Evolutionary conservation across 2,113 vertebrate genomes (phyloP).

Genomic region (Gymnogyps californianus): DNA sequence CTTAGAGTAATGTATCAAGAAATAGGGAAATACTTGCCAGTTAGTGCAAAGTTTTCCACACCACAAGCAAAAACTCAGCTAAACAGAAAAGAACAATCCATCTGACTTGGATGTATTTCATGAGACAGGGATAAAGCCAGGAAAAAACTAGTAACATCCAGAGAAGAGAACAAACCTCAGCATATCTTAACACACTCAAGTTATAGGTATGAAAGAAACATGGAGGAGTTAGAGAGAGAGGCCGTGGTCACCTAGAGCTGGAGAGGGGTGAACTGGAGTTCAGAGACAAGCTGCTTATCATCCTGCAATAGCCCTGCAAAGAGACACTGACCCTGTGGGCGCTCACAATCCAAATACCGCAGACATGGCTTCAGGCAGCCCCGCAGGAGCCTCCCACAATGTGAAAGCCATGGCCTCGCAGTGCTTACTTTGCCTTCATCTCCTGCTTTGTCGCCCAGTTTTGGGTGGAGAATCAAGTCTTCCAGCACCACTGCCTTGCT

Average conservation of each 20-base stretch:
- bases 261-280: background rate
- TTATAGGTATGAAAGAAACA: background rate
- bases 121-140: background rate
- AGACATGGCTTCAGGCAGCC: fast-evolving
- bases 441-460: background rate
- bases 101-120: background rate
- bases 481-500: background rate
- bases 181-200: background rate
- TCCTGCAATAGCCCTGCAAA: background rate
- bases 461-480: background rate
- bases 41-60: background rate
- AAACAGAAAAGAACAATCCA: background rate
- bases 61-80: background rate
- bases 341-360: background rate
- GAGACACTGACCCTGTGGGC: fast-evolving
- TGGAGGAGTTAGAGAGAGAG: background rate
- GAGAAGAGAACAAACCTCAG: background rate
- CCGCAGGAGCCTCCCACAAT: fast-evolving
- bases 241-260: background rate
- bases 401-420: background rate
- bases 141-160: background rate
- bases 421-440: background rate
- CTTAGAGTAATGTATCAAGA: background rate
- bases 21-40: background rate
- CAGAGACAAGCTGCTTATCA: background rate